Evolutionary conservation across 2,113 vertebrate genomes (phyloP).

Genomic region (Castor canadensis): DNA sequence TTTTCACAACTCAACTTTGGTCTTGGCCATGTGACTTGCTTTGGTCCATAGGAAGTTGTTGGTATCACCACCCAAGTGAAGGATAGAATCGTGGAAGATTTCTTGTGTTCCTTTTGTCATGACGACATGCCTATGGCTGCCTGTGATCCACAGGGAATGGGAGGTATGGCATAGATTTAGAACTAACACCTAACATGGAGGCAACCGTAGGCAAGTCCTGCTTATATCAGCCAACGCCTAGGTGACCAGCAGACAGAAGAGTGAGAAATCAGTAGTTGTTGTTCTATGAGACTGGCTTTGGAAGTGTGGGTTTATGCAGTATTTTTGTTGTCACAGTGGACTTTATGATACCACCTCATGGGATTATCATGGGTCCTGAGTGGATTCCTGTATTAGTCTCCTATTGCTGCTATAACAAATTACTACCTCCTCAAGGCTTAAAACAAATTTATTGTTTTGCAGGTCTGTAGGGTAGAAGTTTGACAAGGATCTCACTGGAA

Average conservation of each 20-base stretch:
- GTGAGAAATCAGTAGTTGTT: neutral
- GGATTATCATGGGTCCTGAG: neutral
- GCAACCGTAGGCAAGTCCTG: neutral
- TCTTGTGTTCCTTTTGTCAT: fast-evolving
- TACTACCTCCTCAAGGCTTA: neutral
- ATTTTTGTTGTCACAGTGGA: neutral
- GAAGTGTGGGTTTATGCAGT: neutral
- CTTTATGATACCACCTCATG: neutral
- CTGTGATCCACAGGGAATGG: neutral
- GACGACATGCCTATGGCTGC: neutral
- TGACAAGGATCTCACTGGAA: neutral
- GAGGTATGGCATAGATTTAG: fast-evolving
- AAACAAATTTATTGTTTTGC: neutral
- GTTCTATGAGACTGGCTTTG: neutral
- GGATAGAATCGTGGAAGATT: too few species aligned
- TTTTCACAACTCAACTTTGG: neutral
- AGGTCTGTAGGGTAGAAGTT: neutral
- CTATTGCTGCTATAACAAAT: neutral
- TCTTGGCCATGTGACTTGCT: neutral
- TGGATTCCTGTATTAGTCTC: neutral
- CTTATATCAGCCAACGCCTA: neutral
- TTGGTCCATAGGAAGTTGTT: neutral
- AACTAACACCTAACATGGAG: neutral
- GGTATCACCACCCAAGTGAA: too few species aligned
- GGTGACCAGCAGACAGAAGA: neutral